Percentiles rank a stretch among this genome's conserved stretches.
phyloP scores from a whole-genome alignment of 92 coral and sea anemone genomes.

The Muricea muricata region DNA sequence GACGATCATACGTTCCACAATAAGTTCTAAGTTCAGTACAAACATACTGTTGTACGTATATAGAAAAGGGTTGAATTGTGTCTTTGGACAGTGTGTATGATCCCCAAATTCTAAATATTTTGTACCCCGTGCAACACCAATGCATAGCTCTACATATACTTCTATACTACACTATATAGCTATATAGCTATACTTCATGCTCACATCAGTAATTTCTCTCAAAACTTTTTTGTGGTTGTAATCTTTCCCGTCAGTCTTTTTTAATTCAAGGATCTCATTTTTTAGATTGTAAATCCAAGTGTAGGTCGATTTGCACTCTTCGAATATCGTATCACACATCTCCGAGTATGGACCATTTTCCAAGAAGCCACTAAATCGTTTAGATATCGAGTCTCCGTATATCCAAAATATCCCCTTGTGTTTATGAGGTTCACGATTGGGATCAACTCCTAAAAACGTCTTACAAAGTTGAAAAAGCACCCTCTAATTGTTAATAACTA shows the following conservation, averaged over 20 bases:
- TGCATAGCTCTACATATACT: no score
- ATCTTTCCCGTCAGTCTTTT: slow-evolving; percentile 78
- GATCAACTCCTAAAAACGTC: not conserved
- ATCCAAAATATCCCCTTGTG: slow-evolving; percentile 70
- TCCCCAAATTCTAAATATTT: no score
- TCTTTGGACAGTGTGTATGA: no score
- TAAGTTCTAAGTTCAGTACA: no score
- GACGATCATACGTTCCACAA: no score
- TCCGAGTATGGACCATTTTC: slow-evolving; percentile 62
- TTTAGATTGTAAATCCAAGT: slow-evolving; percentile 92
- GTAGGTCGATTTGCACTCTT: slow-evolving; percentile 64
- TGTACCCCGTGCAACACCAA: no score
- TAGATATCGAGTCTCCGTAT: slow-evolving; percentile 87
- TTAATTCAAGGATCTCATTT: slow-evolving; percentile 43
- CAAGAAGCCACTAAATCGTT: slow-evolving; percentile 61
- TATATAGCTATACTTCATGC: no score
- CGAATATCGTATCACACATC: slow-evolving; percentile 70
- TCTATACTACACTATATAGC: no score
- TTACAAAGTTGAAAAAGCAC: no score
- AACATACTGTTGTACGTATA: no score
- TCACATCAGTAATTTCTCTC: slow-evolving; percentile 79
- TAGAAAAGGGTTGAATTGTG: no score
- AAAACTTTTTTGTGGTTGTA: slow-evolving; percentile 82
- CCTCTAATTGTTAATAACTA: no score
- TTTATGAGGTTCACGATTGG: slow-evolving; percentile 31